Evolutionary conservation across 2,113 vertebrate species (phyloP).

Genomic region (Lophochroa leadbeateri): DNA sequence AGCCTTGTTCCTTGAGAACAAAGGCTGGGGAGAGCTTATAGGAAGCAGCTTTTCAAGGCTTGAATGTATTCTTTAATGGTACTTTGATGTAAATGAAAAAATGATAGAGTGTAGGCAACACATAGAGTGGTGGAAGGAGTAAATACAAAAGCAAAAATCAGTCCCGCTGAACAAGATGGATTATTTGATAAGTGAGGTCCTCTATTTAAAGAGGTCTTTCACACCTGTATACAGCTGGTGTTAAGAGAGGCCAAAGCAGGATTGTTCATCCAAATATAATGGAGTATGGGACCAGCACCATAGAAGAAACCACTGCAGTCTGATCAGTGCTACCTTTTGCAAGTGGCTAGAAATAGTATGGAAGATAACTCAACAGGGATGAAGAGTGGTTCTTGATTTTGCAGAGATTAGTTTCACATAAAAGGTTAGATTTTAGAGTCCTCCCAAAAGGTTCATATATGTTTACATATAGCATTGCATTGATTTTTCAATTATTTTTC

Average conservation of each 20-base stretch:
- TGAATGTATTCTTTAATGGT: not conserved
- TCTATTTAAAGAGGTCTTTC: not conserved
- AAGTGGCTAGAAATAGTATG: too few relatives aligned
- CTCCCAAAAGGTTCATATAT: not conserved
- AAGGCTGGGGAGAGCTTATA: not conserved
- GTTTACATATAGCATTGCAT: not conserved
- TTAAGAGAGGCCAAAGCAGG: not conserved
- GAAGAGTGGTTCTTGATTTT: not conserved
- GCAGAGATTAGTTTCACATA: not conserved
- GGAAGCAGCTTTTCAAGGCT: not conserved
- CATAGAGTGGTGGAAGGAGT: not conserved
- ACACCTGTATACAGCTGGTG: not conserved
- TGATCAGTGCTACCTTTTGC: rapidly evolving
- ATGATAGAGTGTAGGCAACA: not conserved
- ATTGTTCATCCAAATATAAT: not conserved
- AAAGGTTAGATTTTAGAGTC: not conserved
- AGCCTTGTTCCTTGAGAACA: not conserved
- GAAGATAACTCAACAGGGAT: not conserved
- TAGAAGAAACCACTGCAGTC: not conserved
- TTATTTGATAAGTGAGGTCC: not conserved
- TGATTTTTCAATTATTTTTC: not conserved
- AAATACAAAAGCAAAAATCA: not conserved
- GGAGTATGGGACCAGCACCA: rapidly evolving
- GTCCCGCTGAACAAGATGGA: not conserved
- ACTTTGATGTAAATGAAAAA: not conserved